Base-by-base conservation (phyloP, 2,888 invertebrate species). In the Hanleya hanleyi region DNA sequence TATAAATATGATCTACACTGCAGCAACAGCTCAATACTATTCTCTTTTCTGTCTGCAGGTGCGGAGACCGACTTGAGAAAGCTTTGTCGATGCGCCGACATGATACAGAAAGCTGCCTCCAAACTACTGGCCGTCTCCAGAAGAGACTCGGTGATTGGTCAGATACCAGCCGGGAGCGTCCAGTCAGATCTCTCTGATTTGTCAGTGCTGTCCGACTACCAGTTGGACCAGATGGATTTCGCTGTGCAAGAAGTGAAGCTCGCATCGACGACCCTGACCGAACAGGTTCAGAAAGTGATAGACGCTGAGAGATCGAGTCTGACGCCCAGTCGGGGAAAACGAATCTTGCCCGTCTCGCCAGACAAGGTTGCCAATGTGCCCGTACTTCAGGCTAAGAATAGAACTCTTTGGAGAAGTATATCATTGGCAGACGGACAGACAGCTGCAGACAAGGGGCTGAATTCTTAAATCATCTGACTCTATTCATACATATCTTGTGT, bases 61-160 rank as follows among this genome's bases (percentile, higher is more conserved):
- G 71, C 76, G 49, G 81, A 81, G 12, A 74, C 69, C 65, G 82
- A 84, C 51, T 50, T 81, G 9, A 70, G 80, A 26, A 80, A 83
- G 50, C 33, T 86, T 7, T 77, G 80, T 15, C 73, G 79, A 68
- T 86, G 82, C 81, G 80, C 82, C 1, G 85, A 85, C 33, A 72
- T 85, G 69, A 82, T 87, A 35, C 83, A 83, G 71, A 82, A 80
- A 68, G 77, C 79, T 38, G 71, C 82, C 0, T 74, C 66, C 33
- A 78, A 81, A 36, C 75, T 86, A 26, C 69, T 83, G 1, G 49
- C 71, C 29, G 77, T 77, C 0, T 74, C 81, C 4, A 75, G 71
- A 15, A 51, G 51, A 4, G 78, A 79, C 57, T 57, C 57, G 22
- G 18, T 57, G 22, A 57, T 26, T 57, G 57, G 57, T 26, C 57